Evolutionary conservation across 2,113 vertebrate species (phyloP).

Genomic region (Urocynchramus pylzowi): DNA sequence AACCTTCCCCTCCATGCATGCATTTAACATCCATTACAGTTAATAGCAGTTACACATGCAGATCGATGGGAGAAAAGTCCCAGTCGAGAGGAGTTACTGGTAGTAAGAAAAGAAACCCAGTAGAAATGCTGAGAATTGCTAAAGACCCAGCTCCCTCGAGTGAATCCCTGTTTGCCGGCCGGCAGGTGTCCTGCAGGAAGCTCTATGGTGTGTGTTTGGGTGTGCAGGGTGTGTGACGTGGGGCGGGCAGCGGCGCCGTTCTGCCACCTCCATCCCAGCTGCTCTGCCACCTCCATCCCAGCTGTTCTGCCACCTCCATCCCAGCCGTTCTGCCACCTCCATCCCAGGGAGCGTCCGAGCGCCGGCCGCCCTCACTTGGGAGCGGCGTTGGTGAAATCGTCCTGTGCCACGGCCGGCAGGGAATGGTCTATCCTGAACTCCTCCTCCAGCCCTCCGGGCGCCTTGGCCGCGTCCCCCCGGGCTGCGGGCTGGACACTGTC

Average conservation of each 20-base stretch:
- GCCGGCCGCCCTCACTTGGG: not conserved
- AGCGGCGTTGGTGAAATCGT: not conserved
- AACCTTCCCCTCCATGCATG: constrained; percentile 10
- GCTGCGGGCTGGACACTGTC: not conserved
- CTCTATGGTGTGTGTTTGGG: not conserved
- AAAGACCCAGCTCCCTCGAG: not conserved
- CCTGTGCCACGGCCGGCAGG: not conserved
- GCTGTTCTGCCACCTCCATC: not conserved
- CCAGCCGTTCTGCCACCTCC: not conserved
- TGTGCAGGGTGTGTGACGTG: not conserved
- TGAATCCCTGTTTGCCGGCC: not conserved
- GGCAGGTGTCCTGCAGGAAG: not conserved
- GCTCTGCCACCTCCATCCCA: not conserved
- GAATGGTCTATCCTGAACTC: constrained; percentile 56
- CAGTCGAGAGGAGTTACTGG: not conserved
- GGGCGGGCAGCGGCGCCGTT: not conserved
- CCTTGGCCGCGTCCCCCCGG: constrained; percentile 1
- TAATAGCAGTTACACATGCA: constrained; percentile 58
- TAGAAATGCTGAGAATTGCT: constrained; percentile 27
- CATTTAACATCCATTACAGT: constrained; percentile 44
- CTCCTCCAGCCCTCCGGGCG: not conserved
- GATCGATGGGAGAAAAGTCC: constrained; percentile 23
- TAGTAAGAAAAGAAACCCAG: constrained; percentile 51
- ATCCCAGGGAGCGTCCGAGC: not conserved
- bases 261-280: not conserved